Base-by-base conservation (phyloP, 2,113 vertebrate genomes). In the Phaetusa simplex region DNA sequence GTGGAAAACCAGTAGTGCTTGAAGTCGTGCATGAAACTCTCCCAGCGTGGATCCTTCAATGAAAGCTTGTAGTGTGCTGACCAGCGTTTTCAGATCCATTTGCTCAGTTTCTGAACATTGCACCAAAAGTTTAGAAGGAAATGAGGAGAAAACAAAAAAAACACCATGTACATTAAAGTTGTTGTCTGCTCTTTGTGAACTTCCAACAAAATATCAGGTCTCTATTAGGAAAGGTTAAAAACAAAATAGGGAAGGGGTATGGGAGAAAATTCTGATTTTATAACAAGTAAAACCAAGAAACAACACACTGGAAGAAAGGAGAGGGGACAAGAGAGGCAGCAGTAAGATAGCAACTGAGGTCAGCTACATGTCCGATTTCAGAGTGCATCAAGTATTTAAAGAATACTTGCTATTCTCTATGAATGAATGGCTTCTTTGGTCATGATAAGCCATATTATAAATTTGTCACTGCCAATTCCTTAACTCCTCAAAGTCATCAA, bases 41-140 rank as follows among this genome's bases (percentile, higher is more conserved):
- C 99, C 99, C 91, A 99, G 96, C 0, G 98, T 98, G 59, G 99
- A 99, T 87, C 99, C 98, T 98, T 99, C 99, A 87, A 99, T 98
- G 95, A 99, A 99, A 88, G 99, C 98, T 97, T 99, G 98, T 13
- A 99, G 97, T 0, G 98, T 99, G 86, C 97, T 98, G 61, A 99
- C 97, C 95, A 99, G 90, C 0, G 97, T 97, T 73, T 98, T 96
- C 89, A 99, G 91, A 61, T 98, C 97, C 97, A 97, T 95, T 83
- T 93, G 96, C 69, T 97, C 88, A 30, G 62, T 30, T 86, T 93
- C 97, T 98, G 71, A 96, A 95, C n/a, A 88, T 91, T 90, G 78
- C 24, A 91, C 11, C 24, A 73, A 29, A 80, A 89, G 82, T 95
- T 76, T 5, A 69, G 30, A 89, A 80, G 36, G 14, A 23, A n/a